Percentiles rank a stretch among this genome's conserved stretches.
Conservation (phyloP, 1,140 invertebrate species). For the Asobara japonica region DNA sequence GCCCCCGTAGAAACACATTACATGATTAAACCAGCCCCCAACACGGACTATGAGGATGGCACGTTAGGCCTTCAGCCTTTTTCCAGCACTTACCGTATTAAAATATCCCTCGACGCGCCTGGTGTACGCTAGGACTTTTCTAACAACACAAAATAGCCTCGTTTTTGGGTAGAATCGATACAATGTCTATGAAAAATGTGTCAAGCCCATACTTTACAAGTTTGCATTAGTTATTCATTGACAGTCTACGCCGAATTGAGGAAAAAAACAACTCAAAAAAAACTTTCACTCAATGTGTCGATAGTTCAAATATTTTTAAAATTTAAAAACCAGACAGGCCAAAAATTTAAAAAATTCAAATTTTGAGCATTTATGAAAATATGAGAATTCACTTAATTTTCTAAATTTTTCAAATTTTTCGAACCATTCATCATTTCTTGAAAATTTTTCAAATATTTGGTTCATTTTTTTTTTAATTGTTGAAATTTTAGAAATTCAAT, state of each 20-base stretch:
- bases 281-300: not conserved
- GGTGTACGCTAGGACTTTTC: not conserved
- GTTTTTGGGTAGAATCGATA: not conserved
- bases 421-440: no score
- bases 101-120: slow-evolving; percentile 53
- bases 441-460: no score
- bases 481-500: no score
- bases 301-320: not conserved
- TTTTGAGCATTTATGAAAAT: no score
- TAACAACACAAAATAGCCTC: not conserved
- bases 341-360: no score
- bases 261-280: not conserved
- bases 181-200: not conserved
- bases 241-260: not conserved
- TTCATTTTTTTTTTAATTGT: no score
- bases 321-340: not conserved
- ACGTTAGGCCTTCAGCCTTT: slow-evolving; percentile 53
- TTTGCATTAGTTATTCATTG: not conserved
- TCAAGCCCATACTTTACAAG: not conserved
- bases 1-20: slow-evolving; percentile 63
- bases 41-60: not conserved
- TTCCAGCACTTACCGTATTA: slow-evolving; percentile 68
- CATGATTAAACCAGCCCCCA: slow-evolving; percentile 64
- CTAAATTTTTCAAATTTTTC: no score
- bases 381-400: no score